phyloP scores from a whole-genome alignment of 1,140 invertebrate genomes.

The Musca vetustissima region DNA sequence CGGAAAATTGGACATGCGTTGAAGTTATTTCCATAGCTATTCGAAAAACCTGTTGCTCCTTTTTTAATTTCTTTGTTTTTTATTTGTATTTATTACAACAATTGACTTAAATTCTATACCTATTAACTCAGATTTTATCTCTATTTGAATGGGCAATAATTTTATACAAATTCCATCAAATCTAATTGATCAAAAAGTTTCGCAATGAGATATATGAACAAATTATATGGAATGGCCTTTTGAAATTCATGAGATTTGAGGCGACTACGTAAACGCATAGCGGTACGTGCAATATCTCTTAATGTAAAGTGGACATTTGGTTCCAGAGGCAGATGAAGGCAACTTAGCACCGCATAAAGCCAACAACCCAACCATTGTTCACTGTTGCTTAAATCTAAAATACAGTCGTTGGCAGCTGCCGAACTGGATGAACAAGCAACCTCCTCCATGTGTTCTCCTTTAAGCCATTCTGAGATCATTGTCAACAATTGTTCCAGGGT shows the following conservation, averaged over 20 bases:
- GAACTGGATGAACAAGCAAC: conserved; percentile 22
- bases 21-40: not conserved
- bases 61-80: not conserved
- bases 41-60: not conserved
- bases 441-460: conserved; percentile 27
- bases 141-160: not conserved
- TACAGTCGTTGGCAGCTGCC: not conserved
- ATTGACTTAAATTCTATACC: not conserved
- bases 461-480: conserved; percentile 43
- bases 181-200: conserved; percentile 44
- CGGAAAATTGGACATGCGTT: conserved; percentile 3
- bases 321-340: conserved; percentile 48
- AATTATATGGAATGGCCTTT: conserved; percentile 47
- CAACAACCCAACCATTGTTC: conserved; percentile 48
- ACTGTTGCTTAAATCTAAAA: conserved; percentile 33
- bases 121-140: not conserved
- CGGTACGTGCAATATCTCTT: conserved; percentile 42
- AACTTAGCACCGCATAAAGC: conserved; percentile 46
- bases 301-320: conserved; percentile 48
- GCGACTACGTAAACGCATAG: conserved; percentile 38
- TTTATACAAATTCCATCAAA: conserved; percentile 34
- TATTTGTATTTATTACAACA: not conserved
- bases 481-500: conserved; percentile 44
- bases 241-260: conserved; percentile 32
- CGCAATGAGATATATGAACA: conserved; percentile 44